These are phyloP conservation scores for Atta texana DNA, from an alignment of 1,140 invertebrate genomes.

Conservation along the genomic window DNA sequence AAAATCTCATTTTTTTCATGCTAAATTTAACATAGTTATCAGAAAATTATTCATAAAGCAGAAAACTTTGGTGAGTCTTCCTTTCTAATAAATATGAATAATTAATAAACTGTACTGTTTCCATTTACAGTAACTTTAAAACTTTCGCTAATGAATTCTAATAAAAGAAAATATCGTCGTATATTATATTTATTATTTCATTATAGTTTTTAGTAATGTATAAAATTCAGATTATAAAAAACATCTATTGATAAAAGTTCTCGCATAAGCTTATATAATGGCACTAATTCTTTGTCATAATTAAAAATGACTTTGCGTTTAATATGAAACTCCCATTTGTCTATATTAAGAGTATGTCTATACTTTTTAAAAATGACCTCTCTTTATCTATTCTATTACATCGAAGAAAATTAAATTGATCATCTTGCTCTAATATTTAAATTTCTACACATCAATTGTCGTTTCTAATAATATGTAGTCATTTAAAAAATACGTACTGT, in stretches of 20 bases:
- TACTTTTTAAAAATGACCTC: background rate
- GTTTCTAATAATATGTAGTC: background rate
- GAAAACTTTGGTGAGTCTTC: background rate
- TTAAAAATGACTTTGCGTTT: slow-evolving; percentile 22
- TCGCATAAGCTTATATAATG: background rate
- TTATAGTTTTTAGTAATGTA: background rate
- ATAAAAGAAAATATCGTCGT: background rate
- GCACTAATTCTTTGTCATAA: background rate
- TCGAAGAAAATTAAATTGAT: background rate
- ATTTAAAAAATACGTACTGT: background rate
- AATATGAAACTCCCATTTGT: background rate
- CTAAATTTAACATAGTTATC: background rate
- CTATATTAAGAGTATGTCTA: background rate
- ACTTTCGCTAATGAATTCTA: slow-evolving; percentile 3
- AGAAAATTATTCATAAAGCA: background rate
- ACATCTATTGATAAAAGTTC: background rate
- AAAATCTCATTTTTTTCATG: background rate
- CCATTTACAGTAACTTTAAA: background rate
- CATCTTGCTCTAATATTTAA: background rate
- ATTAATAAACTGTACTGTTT: background rate
- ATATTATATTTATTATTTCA: slow-evolving; percentile 6
- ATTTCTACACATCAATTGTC: background rate
- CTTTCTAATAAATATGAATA: slow-evolving; percentile 12
- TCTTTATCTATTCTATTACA: background rate
- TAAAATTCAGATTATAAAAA: slow-evolving; percentile 1